Conservation (phyloP, 1,140 invertebrate genomes). For the Antheraea mylitta region DNA sequence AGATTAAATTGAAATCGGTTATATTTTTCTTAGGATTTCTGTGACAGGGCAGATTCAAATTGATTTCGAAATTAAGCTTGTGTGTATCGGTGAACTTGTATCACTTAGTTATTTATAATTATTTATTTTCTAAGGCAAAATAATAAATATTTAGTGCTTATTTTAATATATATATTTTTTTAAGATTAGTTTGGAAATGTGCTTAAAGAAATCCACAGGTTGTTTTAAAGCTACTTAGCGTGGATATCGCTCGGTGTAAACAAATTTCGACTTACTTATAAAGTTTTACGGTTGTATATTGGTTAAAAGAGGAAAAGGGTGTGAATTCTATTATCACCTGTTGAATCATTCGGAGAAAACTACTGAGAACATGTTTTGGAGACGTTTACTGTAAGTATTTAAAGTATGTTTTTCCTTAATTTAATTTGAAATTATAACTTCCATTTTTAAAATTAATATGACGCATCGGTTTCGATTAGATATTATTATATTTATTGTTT, state of each 20-base stretch:
- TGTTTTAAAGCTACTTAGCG: conserved; percentile 34
- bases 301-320: conserved; percentile 48
- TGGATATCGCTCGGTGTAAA: conserved; percentile 38
- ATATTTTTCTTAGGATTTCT: not conserved
- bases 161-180: not conserved
- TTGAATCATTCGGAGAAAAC: conserved; percentile 57
- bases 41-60: not conserved
- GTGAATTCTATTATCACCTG: conserved; percentile 70
- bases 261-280: conserved; percentile 50
- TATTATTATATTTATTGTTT: not conserved
- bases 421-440: not conserved
- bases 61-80: not conserved
- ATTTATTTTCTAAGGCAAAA: not conserved
- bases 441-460: not conserved
- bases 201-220: conserved; percentile 48
- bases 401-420: not conserved
- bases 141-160: not conserved
- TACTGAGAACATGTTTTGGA: conserved; percentile 65
- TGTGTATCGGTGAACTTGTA: not conserved
- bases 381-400: conserved; percentile 61
- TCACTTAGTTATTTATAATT: not conserved
- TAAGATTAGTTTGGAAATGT: conserved; percentile 6
- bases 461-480: not conserved
- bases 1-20: conserved; percentile 27
- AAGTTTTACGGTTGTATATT: conserved; percentile 56